These are phyloP conservation scores for Stictonetta naevosa DNA, from an alignment of 2,113 vertebrate genomes.

Conservation along the genomic window DNA sequence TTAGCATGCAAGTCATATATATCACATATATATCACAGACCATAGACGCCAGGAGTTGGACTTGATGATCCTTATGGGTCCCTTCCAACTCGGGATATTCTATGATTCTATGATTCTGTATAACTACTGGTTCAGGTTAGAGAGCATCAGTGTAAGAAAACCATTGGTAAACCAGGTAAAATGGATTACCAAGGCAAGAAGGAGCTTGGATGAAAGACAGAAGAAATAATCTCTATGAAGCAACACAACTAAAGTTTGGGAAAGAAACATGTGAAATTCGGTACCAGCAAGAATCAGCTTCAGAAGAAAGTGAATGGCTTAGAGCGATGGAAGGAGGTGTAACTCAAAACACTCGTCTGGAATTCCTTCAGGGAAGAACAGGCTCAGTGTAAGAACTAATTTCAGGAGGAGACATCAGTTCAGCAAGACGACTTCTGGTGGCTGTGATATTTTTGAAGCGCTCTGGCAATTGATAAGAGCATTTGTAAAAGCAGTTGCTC, in stretches of 20 bases:
- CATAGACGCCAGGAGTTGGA: no score
- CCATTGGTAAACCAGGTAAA: background rate
- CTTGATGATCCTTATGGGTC: no score
- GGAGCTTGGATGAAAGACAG: background rate
- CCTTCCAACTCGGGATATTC: no score
- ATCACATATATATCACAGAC: background rate
- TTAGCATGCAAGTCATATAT: background rate
- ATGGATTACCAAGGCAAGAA: fast-evolving
- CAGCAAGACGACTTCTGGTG: background rate
- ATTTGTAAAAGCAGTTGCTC: background rate
- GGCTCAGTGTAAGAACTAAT: background rate
- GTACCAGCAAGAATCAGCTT: background rate
- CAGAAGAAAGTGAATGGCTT: background rate
- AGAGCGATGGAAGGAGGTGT: background rate
- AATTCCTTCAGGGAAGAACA: background rate
- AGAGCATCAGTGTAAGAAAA: background rate
- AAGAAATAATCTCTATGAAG: background rate
- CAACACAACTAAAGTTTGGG: background rate
- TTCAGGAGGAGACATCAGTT: background rate
- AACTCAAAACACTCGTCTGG: background rate
- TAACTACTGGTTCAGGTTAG: background rate
- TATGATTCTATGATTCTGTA: no score
- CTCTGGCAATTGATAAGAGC: background rate
- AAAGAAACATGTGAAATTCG: fast-evolving
- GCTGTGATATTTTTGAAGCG: background rate